Evolutionary conservation across 2,888 invertebrate species (phyloP).

Genomic region (Polyploca ridens): DNA sequence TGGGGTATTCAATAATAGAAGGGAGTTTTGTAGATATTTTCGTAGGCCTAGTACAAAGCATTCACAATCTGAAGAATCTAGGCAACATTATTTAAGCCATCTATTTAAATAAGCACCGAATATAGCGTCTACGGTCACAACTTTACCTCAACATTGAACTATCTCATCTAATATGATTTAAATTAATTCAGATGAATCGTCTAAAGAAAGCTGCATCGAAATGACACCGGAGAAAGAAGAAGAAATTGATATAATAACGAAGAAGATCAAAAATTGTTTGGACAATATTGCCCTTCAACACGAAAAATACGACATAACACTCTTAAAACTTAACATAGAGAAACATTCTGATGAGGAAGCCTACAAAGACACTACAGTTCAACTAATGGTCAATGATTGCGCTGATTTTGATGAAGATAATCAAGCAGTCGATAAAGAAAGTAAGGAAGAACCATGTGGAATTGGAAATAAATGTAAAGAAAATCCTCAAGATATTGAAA

Average conservation of each 20-base stretch:
- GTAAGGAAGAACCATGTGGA: no score
- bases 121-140: no score
- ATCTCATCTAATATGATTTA: neutral
- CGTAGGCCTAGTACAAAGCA: no score
- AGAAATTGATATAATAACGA: conserved; percentile 2
- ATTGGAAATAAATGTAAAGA: neutral
- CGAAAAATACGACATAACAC: conserved; percentile 2
- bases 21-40: no score
- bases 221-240: conserved; percentile 3
- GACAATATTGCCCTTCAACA: conserved; percentile 1
- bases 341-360: conserved; percentile 12
- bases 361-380: neutral
- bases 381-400: conserved; percentile 7
- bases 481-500: neutral
- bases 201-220: conserved; percentile 10
- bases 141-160: neutral
- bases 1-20: no score
- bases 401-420: neutral
- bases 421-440: neutral
- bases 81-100: no score
- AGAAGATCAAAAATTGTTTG: neutral
- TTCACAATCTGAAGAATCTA: no score
- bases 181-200: neutral
- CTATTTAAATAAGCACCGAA: no score
- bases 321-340: conserved; percentile 9